Percentiles rank a stretch among this genome's conserved stretches.
These are phyloP conservation scores for Euglossa dilemma DNA, from an alignment of 1,140 invertebrate species.

Conservation along the genomic window DNA sequence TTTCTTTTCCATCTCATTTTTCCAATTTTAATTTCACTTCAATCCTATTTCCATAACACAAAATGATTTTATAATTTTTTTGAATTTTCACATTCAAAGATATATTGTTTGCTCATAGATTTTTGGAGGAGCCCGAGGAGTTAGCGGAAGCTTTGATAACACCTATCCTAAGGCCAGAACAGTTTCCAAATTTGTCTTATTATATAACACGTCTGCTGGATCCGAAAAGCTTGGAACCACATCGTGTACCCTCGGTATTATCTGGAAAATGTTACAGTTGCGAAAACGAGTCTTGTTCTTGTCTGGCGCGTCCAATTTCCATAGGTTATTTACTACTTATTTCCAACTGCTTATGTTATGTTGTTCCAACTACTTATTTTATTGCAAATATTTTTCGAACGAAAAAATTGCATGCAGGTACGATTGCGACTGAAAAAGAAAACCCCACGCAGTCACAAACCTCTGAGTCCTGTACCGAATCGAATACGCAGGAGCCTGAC, in stretches of 20 bases:
- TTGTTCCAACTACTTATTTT: too few relatives aligned
- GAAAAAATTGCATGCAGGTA: neutral
- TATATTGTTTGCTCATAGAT: neutral
- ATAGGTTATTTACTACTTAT: neutral
- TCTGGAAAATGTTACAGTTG: conserved; percentile 51
- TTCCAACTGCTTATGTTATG: neutral
- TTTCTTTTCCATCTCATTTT: too few relatives aligned
- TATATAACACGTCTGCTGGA: conserved; percentile 47
- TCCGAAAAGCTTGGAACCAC: neutral
- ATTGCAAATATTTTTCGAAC: too few relatives aligned
- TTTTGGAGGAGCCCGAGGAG: conserved; percentile 10
- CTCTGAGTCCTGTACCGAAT: neutral
- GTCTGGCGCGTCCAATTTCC: neutral
- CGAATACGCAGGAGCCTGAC: neutral
- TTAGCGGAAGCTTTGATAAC: neutral
- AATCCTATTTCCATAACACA: too few relatives aligned
- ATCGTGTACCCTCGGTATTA: neutral
- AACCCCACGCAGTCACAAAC: neutral
- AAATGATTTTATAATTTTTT: too few relatives aligned
- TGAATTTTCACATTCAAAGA: too few relatives aligned
- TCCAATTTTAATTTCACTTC: too few relatives aligned
- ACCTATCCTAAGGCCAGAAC: conserved; percentile 51
- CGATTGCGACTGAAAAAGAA: neutral
- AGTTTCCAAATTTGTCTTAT: conserved; percentile 48
- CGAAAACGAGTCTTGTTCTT: conserved; percentile 38